Evolutionary conservation across 92 coral and sea anemone species (phyloP).

Genomic region (Palythoa grandis): DNA sequence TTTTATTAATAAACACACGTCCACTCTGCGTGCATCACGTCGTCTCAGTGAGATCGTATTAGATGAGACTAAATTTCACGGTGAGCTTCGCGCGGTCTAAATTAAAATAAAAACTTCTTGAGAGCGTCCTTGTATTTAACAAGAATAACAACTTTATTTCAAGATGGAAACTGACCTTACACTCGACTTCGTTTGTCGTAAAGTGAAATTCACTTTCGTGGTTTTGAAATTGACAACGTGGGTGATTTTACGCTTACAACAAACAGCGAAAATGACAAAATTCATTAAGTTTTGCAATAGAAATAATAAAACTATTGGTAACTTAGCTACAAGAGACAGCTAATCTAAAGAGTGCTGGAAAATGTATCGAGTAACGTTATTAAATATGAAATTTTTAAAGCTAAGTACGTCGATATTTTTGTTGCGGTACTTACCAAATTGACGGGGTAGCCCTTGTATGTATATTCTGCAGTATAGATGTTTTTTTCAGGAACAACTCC

Average conservation of each 20-base stretch:
- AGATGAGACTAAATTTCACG: conserved; percentile 3
- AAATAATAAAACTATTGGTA: background rate
- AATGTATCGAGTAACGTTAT: background rate
- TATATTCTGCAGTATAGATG: conserved; percentile 93
- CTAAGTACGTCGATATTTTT: background rate
- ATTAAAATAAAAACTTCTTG: background rate
- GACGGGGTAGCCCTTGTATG: conserved; percentile 97
- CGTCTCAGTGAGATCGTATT: conserved; percentile 2
- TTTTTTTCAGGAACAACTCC: conserved; percentile 76
- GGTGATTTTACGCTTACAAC: conserved; percentile 24
- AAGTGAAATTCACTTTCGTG: conserved; percentile 24
- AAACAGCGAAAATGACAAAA: background rate
- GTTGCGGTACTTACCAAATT: conserved; percentile 80
- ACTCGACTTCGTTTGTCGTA: conserved; percentile 26
- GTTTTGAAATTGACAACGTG: conserved; percentile 44
- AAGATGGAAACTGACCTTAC: conserved; percentile 22
- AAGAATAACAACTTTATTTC: conserved; percentile 43
- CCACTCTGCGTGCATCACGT: conserved; percentile 12
- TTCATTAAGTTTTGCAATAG: background rate
- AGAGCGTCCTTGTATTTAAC: conserved; percentile 31
- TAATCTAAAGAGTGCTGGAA: conserved; percentile 1
- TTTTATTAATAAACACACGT: conserved; percentile 13
- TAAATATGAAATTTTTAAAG: background rate
- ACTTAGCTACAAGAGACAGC: background rate
- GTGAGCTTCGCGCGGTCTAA: conserved; percentile 10